These are phyloP conservation scores for Athene noctua DNA, from an alignment of 2,113 vertebrate species.

Conservation along the genomic window DNA sequence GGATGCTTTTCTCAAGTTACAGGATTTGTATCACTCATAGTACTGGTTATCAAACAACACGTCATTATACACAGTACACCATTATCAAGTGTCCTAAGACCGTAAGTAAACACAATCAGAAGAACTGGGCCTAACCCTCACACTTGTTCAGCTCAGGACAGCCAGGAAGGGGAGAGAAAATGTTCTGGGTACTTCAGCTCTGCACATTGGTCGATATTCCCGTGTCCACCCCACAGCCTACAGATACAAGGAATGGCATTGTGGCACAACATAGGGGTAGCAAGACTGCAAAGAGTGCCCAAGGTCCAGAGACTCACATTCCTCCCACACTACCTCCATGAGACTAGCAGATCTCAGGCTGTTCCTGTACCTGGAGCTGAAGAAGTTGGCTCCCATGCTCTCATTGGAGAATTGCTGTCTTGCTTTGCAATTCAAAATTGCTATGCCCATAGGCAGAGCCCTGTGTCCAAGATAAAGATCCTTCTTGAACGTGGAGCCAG, in stretches of 20 bases:
- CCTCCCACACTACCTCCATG: not conserved
- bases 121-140: not conserved
- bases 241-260: not conserved
- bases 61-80: not conserved
- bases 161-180: not conserved
- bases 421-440: not conserved
- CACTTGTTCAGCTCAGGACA: not conserved
- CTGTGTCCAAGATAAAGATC: not conserved
- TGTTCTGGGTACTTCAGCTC: not conserved
- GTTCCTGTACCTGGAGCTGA: not conserved
- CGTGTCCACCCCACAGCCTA: not conserved
- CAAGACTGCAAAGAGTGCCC: not conserved
- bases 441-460: not conserved
- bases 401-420: not conserved
- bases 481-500: not conserved
- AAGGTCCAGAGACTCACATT: not conserved
- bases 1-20: not conserved
- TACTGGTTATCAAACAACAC: not conserved
- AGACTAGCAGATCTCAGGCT: not conserved
- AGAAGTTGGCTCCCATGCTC: not conserved
- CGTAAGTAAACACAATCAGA: not conserved
- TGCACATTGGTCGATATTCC: rapidly evolving
- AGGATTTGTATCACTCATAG: not conserved
- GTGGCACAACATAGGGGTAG: not conserved
- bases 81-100: not conserved